phyloP scores from a whole-genome alignment of 2,113 vertebrate genomes.

The Myodes glareolus region DNA sequence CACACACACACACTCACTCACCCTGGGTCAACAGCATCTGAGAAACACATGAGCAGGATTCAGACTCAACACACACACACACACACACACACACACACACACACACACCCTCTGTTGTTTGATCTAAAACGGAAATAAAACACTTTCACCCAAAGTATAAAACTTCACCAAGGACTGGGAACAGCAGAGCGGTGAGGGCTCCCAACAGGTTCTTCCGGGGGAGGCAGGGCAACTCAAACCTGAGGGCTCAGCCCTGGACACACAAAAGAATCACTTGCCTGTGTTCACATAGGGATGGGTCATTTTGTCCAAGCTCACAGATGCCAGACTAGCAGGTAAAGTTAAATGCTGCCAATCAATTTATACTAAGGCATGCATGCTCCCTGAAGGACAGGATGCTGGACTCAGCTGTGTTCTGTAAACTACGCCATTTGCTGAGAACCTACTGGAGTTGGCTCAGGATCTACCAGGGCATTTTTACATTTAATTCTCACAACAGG shows the following conservation, averaged over 20 bases:
- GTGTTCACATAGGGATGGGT: neutral
- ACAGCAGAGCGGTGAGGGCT: neutral
- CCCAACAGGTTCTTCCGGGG: neutral
- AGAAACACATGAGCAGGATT: neutral
- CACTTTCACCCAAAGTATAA: constrained; percentile 23
- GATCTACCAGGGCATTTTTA: neutral
- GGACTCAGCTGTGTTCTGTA: neutral
- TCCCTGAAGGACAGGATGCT: neutral
- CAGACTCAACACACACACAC: neutral
- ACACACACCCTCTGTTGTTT: neutral
- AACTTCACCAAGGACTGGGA: neutral
- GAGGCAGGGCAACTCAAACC: neutral
- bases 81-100: constrained; percentile 4
- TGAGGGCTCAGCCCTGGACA: neutral
- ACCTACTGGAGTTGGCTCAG: neutral
- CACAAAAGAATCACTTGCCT: neutral
- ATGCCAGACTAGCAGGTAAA: constrained; percentile 23
- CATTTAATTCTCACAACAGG: neutral
- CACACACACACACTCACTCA: no score
- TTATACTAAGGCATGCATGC: constrained; percentile 25
- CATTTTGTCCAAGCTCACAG: neutral
- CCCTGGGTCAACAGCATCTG: constrained; percentile 40
- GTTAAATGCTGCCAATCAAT: neutral
- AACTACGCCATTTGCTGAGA: constrained; percentile 32
- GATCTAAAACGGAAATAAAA: neutral